These are phyloP conservation scores for Synergus laeviventris DNA, from an alignment of 2,888 invertebrate species.

Conservation along the genomic window DNA sequence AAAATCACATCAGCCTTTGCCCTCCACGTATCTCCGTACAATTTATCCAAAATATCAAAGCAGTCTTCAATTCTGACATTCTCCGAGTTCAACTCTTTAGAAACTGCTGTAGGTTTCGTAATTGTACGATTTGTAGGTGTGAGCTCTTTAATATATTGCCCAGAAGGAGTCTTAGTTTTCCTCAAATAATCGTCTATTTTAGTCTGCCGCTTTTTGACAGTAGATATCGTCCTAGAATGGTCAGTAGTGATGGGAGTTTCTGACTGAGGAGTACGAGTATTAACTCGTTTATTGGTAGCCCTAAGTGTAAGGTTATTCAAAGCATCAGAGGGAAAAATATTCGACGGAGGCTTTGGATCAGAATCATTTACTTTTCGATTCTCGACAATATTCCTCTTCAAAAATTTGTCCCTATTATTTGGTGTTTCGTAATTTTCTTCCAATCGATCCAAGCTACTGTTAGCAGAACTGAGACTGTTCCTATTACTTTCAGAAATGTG, in stretches of 20 bases:
- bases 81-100: background rate
- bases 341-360: slow-evolving; percentile 1
- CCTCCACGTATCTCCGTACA: slow-evolving; percentile 80
- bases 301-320: background rate
- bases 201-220: slow-evolving; percentile 43
- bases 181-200: slow-evolving; percentile 51
- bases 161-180: slow-evolving; percentile 43
- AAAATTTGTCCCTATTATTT: slow-evolving; percentile 69
- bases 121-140: slow-evolving; percentile 15
- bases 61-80: slow-evolving; percentile 61
- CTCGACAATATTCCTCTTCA: slow-evolving; percentile 40
- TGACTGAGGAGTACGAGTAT: slow-evolving; percentile 7
- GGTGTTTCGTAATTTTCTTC: slow-evolving; percentile 72
- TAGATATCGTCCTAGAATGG: slow-evolving; percentile 33
- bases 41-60: slow-evolving; percentile 74
- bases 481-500: slow-evolving; percentile 61
- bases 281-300: slow-evolving; percentile 26
- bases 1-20: slow-evolving; percentile 69
- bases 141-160: slow-evolving; percentile 15
- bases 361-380: slow-evolving; percentile 10
- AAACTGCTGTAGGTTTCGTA: slow-evolving; percentile 14
- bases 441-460: slow-evolving; percentile 72
- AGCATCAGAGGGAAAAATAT: background rate
- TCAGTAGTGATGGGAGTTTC: slow-evolving; percentile 6
- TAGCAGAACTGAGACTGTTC: slow-evolving; percentile 66